phyloP scores from a whole-genome alignment of 2,888 invertebrate species.

The Nesidiocoris tenuis region DNA sequence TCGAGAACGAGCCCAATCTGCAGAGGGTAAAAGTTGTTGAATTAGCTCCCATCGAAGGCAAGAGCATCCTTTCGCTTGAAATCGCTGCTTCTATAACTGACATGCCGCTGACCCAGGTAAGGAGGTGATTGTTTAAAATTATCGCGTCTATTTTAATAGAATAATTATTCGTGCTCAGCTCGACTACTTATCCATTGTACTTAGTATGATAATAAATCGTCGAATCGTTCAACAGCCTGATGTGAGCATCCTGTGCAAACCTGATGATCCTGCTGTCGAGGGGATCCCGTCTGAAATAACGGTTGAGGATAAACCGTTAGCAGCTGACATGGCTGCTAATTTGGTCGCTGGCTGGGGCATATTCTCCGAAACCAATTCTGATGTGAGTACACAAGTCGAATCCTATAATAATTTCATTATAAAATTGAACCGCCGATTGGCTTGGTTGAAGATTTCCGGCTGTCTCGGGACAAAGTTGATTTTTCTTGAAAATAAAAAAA shows the following conservation, averaged over 20 bases:
- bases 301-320: slow-evolving; percentile 64
- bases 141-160: not conserved
- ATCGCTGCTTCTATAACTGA: slow-evolving; percentile 65
- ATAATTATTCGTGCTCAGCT: slow-evolving; percentile 9
- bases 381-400: slow-evolving; percentile 28
- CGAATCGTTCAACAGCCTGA: slow-evolving; percentile 61
- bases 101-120: slow-evolving; percentile 55
- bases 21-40: slow-evolving; percentile 64
- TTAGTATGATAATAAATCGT: slow-evolving; percentile 17
- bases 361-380: slow-evolving; percentile 54
- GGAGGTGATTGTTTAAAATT: too few species aligned
- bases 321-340: slow-evolving; percentile 50
- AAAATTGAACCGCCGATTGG: too few species aligned
- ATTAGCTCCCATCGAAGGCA: slow-evolving; percentile 56
- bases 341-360: slow-evolving; percentile 60
- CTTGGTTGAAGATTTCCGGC: too few species aligned
- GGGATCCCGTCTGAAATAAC: slow-evolving; percentile 59
- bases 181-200: not conserved
- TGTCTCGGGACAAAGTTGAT: too few species aligned
- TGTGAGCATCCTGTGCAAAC: slow-evolving; percentile 58
- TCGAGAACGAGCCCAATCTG: slow-evolving; percentile 67
- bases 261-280: slow-evolving; percentile 54
- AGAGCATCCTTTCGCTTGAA: slow-evolving; percentile 59
- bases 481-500: too few species aligned
- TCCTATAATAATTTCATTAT: too few species aligned